Percentiles rank a stretch among this genome's conserved stretches.
phyloP scores from a whole-genome alignment of 2,113 vertebrate species.

The Ardeotis arabs region DNA sequence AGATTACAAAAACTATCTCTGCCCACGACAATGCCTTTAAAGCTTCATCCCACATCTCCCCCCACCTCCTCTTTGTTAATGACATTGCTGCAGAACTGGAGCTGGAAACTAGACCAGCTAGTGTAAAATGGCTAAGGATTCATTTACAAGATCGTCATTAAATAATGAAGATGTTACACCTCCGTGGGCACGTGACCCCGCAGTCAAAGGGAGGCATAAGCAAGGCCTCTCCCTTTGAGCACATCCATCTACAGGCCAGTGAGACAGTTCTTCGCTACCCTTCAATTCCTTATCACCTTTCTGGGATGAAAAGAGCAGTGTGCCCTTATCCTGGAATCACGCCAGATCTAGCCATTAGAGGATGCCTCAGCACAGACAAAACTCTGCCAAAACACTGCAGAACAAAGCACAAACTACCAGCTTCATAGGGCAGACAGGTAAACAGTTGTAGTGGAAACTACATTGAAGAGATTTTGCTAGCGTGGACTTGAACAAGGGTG shows the following conservation, averaged over 20 bases:
- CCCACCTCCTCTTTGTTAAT: not conserved
- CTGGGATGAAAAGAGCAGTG: not conserved
- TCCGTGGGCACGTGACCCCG: not conserved
- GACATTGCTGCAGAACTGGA: not conserved
- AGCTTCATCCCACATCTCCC: not conserved
- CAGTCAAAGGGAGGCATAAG: not conserved
- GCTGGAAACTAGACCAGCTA: not conserved
- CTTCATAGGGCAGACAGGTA: not conserved
- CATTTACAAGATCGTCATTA: not conserved
- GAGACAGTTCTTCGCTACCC: not conserved
- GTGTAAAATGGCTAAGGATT: not conserved
- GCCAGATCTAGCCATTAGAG: not conserved
- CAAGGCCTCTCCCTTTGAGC: not conserved
- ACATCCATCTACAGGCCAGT: not conserved
- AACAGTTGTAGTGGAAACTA: not conserved
- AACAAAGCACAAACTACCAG: not conserved
- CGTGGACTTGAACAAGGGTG: not conserved
- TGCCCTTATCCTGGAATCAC: not conserved
- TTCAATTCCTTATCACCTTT: not conserved
- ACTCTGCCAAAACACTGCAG: not conserved
- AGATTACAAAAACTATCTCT: conserved; percentile 17
- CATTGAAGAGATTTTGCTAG: not conserved
- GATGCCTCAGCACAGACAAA: not conserved
- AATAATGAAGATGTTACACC: not conserved
- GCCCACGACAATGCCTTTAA: not conserved